Conservation (phyloP, 2,888 invertebrate genomes). For the Ophion obscuratus region DNA sequence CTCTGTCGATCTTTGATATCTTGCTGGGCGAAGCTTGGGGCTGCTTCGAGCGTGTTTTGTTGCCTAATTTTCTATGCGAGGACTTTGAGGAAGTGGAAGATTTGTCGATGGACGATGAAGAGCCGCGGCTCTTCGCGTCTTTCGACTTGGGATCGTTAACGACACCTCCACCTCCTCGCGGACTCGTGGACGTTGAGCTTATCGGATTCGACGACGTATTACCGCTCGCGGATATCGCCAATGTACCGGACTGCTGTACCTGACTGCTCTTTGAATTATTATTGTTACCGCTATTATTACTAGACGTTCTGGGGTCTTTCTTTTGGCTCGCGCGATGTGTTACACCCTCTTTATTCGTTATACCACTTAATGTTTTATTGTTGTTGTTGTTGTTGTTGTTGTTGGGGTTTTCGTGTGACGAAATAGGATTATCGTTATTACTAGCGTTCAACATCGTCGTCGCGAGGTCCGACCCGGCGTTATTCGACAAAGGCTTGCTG, state of each 20-base stretch:
- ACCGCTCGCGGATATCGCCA: conserved; percentile 56
- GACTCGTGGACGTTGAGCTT: conserved; percentile 70
- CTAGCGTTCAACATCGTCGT: conserved; percentile 75
- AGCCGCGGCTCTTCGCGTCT: conserved; percentile 70
- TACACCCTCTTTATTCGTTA: conserved; percentile 81
- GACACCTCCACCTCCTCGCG: conserved; percentile 60
- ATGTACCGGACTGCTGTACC: conserved; percentile 59
- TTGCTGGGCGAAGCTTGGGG: conserved; percentile 76
- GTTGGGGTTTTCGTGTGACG: conserved; percentile 77
- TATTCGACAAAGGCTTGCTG: conserved; percentile 78
- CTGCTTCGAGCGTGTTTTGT: conserved; percentile 80
- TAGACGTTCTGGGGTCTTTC: conserved; percentile 82
- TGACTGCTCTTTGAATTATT: conserved; percentile 67
- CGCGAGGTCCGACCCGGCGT: conserved; percentile 76
- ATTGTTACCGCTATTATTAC: conserved; percentile 79
- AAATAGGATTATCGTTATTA: conserved; percentile 81
- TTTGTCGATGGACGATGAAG: conserved; percentile 65
- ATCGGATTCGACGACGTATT: conserved; percentile 64
- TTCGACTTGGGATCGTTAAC: conserved; percentile 74
- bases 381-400: conserved; percentile 78
- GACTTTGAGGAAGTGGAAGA: conserved; percentile 80
- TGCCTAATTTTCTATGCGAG: conserved; percentile 81
- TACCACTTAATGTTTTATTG: conserved; percentile 81
- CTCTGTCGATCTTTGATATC: conserved; percentile 76
- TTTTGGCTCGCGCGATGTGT: conserved; percentile 83